Evolutionary conservation across 2,888 invertebrate species (phyloP).

Genomic region (Spilarctia lutea): DNA sequence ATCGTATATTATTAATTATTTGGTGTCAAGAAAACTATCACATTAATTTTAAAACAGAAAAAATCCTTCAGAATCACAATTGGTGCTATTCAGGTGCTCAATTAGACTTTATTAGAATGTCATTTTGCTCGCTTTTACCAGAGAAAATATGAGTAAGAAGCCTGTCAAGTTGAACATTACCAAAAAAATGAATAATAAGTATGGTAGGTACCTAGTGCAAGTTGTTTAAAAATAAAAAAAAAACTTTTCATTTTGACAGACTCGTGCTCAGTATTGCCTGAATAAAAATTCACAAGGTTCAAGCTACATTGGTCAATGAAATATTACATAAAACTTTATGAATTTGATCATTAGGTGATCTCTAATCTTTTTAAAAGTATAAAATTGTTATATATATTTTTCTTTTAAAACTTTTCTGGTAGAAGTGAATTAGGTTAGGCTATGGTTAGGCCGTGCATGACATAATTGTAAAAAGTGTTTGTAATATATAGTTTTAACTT

Average conservation of each 20-base stretch:
- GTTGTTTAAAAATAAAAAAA: too few species aligned
- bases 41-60: conserved; percentile 22
- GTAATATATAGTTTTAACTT: conserved; percentile 80
- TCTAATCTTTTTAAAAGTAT: background rate
- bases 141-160: background rate
- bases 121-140: conserved; percentile 33
- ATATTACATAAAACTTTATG: background rate
- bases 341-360: background rate
- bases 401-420: conserved; percentile 7
- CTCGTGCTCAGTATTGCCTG: background rate
- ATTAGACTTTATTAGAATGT: conserved; percentile 42
- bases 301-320: background rate
- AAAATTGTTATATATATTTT: background rate
- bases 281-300: background rate
- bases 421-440: conserved; percentile 32
- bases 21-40: conserved; percentile 3
- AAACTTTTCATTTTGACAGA: background rate
- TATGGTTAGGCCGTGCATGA: conserved; percentile 71
- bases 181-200: background rate
- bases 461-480: conserved; percentile 77
- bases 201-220: background rate
- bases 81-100: conserved; percentile 78
- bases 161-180: background rate
- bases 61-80: conserved; percentile 44
- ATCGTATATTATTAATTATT: background rate